phyloP scores from a whole-genome alignment of 2,888 invertebrate species.

The Lithodes maja region DNA sequence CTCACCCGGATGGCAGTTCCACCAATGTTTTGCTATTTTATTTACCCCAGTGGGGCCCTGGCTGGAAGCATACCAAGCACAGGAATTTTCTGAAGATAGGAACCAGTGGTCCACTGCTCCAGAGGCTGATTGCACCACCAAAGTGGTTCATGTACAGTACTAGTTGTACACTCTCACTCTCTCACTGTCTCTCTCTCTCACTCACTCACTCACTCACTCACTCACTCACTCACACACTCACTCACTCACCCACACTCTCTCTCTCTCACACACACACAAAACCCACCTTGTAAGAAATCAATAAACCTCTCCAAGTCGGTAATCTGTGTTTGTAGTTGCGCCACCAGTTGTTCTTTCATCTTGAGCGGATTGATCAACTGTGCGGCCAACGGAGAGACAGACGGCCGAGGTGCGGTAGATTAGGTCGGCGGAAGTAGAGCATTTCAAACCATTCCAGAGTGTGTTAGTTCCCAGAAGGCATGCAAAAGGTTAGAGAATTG shows the following conservation, averaged over 20 bases:
- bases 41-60: no score
- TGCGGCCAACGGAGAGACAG: not conserved
- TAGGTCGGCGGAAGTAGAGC: not conserved
- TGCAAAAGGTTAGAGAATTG: not conserved
- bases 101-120: no score
- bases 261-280: not conserved
- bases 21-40: no score
- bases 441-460: slow-evolving; percentile 17
- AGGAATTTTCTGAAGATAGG: no score
- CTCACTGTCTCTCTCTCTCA: not conserved
- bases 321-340: slow-evolving; percentile 96
- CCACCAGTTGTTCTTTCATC: slow-evolving; percentile 96
- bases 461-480: slow-evolving; percentile 9
- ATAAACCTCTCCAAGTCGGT: slow-evolving; percentile 98
- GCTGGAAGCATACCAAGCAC: no score
- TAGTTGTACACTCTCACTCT: no score
- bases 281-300: slow-evolving; percentile 87
- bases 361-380: slow-evolving; percentile 93
- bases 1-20: no score
- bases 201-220: not conserved
- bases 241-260: not conserved
- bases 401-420: not conserved
- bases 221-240: not conserved
- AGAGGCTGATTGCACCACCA: no score
- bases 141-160: no score